These are phyloP conservation scores for Latrodectus elegans DNA, from an alignment of 2,888 invertebrate genomes.

Conservation along the genomic window DNA sequence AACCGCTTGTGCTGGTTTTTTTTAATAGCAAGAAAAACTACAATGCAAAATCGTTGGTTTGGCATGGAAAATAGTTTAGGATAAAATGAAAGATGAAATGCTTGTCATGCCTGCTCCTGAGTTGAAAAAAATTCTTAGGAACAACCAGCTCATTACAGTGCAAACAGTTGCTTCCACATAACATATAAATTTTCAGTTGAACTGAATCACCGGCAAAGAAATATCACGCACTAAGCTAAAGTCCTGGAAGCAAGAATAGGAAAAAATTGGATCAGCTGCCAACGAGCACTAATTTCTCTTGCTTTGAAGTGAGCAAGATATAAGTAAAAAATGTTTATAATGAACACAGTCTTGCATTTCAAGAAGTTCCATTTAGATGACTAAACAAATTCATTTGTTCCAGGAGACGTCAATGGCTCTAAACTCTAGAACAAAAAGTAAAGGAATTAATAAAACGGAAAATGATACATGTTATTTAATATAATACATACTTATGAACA, in stretches of 20 bases:
- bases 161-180: not conserved
- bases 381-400: constrained; percentile 87
- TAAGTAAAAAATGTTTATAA: constrained; percentile 39
- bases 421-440: constrained; percentile 82
- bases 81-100: not conserved
- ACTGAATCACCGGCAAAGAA: constrained; percentile 53
- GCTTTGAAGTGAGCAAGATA: constrained; percentile 37
- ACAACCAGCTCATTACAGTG: constrained; percentile 20
- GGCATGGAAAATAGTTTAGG: not conserved
- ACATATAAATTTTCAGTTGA: not conserved
- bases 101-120: not conserved
- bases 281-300: constrained; percentile 55
- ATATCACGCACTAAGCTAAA: constrained; percentile 53
- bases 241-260: constrained; percentile 51
- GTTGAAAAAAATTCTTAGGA: constrained; percentile 12
- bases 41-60: not conserved
- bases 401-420: constrained; percentile 86
- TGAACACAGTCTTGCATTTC: constrained; percentile 67
- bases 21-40: not conserved
- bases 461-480: no score
- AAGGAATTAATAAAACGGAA: constrained; percentile 53
- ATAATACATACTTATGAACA: not conserved
- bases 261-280: constrained; percentile 56
- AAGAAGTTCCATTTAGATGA: constrained; percentile 19
- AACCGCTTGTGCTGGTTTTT: not conserved